Evolutionary conservation across 1,140 invertebrate species (phyloP).

Genomic region (Drosophila pseudoobscura): DNA sequence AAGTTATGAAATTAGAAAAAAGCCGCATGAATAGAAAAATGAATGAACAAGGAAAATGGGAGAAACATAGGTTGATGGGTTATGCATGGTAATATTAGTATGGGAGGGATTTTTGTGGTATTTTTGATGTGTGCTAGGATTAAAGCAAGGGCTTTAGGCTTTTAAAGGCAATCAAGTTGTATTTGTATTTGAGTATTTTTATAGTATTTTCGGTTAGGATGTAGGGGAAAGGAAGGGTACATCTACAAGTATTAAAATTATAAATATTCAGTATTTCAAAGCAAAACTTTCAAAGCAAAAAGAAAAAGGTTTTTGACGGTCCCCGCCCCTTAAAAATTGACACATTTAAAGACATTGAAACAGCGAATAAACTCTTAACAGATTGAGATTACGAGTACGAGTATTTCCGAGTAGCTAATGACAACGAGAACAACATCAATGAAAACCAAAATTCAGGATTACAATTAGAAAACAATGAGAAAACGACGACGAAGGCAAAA

Average conservation of each 20-base stretch:
- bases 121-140: too few species aligned
- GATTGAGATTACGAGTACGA: slow-evolving; percentile 15
- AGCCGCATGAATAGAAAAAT: neutral
- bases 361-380: slow-evolving; percentile 33
- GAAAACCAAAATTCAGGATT: slow-evolving; percentile 29
- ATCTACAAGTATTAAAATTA: neutral
- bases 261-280: neutral
- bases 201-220: too few species aligned
- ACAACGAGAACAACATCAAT: slow-evolving; percentile 48
- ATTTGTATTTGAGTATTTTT: too few species aligned
- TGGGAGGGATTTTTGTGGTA: too few species aligned
- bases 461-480: slow-evolving; percentile 37
- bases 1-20: slow-evolving; percentile 1
- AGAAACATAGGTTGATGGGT: too few species aligned
- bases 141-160: too few species aligned
- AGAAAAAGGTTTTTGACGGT: slow-evolving; percentile 11
- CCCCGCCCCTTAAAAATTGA: slow-evolving; percentile 4
- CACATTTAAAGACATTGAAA: slow-evolving; percentile 25
- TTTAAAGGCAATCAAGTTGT: too few species aligned
- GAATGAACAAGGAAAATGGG: too few species aligned
- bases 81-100: too few species aligned
- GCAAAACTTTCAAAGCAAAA: neutral
- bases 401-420: slow-evolving; percentile 20
- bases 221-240: too few species aligned
- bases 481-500: slow-evolving; percentile 36